These are phyloP conservation scores for Propsilocerus akamusi DNA, from an alignment of 1,140 invertebrate genomes.

Conservation along the genomic window DNA sequence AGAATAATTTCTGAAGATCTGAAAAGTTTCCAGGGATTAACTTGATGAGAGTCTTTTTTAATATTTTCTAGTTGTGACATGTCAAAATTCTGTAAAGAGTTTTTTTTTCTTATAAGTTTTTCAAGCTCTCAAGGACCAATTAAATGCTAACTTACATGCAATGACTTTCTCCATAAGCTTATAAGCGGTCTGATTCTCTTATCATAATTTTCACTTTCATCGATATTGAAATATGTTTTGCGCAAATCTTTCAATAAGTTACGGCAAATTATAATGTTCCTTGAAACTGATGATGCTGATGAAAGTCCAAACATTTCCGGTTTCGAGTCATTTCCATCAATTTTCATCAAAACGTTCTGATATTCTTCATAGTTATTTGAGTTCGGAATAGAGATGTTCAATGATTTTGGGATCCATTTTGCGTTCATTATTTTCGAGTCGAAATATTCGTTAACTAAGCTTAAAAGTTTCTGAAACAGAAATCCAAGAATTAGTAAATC, in stretches of 20 bases:
- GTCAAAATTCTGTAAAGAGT: conserved; percentile 6
- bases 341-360: conserved; percentile 33
- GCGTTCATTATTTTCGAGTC: conserved; percentile 35
- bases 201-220: conserved; percentile 8
- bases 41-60: conserved; percentile 12
- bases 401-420: conserved; percentile 32
- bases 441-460: conserved; percentile 61
- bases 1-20: conserved; percentile 9
- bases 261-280: conserved; percentile 15
- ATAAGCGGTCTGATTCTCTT: conserved; percentile 11
- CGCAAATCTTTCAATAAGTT: conserved; percentile 16
- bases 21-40: conserved; percentile 11
- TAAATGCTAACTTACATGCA: conserved; percentile 9
- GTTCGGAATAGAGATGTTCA: conserved; percentile 28
- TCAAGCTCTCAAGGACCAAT: conserved; percentile 7
- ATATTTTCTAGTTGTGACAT: background rate
- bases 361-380: conserved; percentile 37
- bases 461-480: conserved; percentile 25
- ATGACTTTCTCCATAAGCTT: conserved; percentile 12
- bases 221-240: conserved; percentile 3
- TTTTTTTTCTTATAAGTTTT: conserved; percentile 8
- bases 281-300: conserved; percentile 16
- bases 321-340: conserved; percentile 44
- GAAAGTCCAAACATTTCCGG: conserved; percentile 61
- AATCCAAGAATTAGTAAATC: too few species aligned